Conservation (phyloP, 2,797 vertebrate genomes). For the Erithacus rubecula region DNA sequence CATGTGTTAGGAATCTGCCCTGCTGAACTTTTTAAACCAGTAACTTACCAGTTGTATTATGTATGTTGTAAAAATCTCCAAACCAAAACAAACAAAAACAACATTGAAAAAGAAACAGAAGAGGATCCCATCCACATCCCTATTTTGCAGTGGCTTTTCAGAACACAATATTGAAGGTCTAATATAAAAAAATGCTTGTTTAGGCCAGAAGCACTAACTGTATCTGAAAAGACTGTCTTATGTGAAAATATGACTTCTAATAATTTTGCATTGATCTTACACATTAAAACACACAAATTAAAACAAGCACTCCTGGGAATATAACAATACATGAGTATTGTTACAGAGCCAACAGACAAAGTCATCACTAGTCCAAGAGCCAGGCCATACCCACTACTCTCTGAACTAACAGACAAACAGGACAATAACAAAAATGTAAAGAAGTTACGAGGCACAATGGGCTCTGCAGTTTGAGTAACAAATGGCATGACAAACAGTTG, state of each 20-base stretch:
- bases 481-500: neutral
- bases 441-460: conserved; percentile 26
- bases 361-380: neutral
- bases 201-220: neutral
- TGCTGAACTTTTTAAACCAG: neutral
- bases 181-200: neutral
- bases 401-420: neutral
- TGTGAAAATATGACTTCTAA: neutral
- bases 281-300: neutral
- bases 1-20: neutral
- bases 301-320: neutral
- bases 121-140: neutral
- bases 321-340: neutral
- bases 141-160: neutral
- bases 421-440: conserved; percentile 10
- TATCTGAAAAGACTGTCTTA: neutral
- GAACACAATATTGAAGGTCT: neutral
- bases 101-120: neutral
- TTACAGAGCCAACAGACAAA: conserved; percentile 30
- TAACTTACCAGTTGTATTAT: neutral
- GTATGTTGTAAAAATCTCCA: neutral
- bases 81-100: neutral
- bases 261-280: neutral
- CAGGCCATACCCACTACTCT: neutral
- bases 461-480: neutral